A percentile compares a stretch with the other conserved stretches of the same genome.
Evolutionary conservation across 2,797 vertebrate species (phyloP).

Genomic region (Protonibea diacanthus): DNA sequence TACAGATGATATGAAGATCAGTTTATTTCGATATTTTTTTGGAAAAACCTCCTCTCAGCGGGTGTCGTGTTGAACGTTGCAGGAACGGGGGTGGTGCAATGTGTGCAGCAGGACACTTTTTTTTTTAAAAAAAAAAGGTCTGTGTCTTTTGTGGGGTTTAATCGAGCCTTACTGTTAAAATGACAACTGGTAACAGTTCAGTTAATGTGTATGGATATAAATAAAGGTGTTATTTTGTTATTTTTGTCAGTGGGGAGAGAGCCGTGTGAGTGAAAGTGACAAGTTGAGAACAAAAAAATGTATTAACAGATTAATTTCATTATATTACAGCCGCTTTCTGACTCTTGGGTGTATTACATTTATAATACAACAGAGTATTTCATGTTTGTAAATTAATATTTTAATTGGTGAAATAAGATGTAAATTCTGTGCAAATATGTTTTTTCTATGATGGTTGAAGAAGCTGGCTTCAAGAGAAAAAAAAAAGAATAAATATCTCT

Average conservation of each 20-base stretch:
- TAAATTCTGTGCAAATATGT: slow-evolving; percentile 37
- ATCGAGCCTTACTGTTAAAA: slow-evolving; percentile 54
- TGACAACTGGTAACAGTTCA: slow-evolving; percentile 33
- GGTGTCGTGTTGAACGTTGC: slow-evolving; percentile 30
- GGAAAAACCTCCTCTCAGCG: slow-evolving; percentile 39
- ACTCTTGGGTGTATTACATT: slow-evolving; percentile 34
- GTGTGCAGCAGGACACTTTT: slow-evolving; percentile 13
- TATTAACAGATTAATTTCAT: slow-evolving; percentile 23
- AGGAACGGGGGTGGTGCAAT: slow-evolving; percentile 53
- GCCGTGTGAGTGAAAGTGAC: slow-evolving; percentile 11
- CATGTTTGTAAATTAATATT: slow-evolving; percentile 33
- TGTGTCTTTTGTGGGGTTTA: slow-evolving; percentile 26
- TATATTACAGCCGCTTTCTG: slow-evolving; percentile 44
- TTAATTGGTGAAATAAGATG: slow-evolving; percentile 44
- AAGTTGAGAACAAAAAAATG: slow-evolving; percentile 1
- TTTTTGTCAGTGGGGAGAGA: slow-evolving; percentile 26
- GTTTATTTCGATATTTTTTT: slow-evolving; percentile 29
- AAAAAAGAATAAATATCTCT: slow-evolving; percentile 67
- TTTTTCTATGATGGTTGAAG: slow-evolving; percentile 66
- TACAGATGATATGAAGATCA: slow-evolving; percentile 67
- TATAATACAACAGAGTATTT: slow-evolving; percentile 20
- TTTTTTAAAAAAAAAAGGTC: slow-evolving; percentile 5
- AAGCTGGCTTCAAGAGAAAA: slow-evolving; percentile 80
- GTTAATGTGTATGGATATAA: slow-evolving; percentile 13
- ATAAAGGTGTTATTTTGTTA: slow-evolving; percentile 44